Percentiles rank a stretch among this genome's conserved stretches.
Conservation (phyloP, 2,797 vertebrate species). For the Sebastes kiyomatsui region DNA sequence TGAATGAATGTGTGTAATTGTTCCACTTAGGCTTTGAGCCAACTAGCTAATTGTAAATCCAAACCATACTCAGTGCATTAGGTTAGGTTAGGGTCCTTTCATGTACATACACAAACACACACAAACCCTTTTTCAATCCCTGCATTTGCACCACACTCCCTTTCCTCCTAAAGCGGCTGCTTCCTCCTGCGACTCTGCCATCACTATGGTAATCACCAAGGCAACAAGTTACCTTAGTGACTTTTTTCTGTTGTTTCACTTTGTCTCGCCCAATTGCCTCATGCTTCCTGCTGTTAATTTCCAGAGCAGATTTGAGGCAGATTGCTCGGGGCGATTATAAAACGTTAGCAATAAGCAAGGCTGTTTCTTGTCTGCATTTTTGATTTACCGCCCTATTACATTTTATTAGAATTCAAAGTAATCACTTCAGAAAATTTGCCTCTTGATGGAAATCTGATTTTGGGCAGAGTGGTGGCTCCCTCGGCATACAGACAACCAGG, state of each 20-base stretch:
- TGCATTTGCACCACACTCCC: constrained; percentile 4
- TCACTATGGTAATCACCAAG: constrained; percentile 69
- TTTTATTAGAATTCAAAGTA: constrained; percentile 50
- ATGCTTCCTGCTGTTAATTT: constrained; percentile 56
- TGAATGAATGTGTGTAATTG: constrained; percentile 17
- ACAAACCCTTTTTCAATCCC: constrained; percentile 2
- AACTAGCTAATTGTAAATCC: constrained; percentile 45
- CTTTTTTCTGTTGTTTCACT: constrained; percentile 52
- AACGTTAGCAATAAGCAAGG: neutral
- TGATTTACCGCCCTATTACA: constrained; percentile 28
- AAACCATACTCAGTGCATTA: constrained; percentile 26
- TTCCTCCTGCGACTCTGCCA: constrained; percentile 26
- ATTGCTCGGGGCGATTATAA: constrained; percentile 56
- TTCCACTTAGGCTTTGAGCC: constrained; percentile 31
- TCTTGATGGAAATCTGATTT: constrained; percentile 63
- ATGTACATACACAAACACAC: constrained; percentile 1
- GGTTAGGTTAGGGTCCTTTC: constrained; percentile 5
- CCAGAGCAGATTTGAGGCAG: constrained; percentile 50
- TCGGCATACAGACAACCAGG: constrained; percentile 23
- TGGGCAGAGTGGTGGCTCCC: constrained; percentile 10
- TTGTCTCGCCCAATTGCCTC: constrained; percentile 18
- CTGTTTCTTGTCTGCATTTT: constrained; percentile 2
- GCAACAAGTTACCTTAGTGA: constrained; percentile 71
- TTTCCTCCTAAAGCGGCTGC: constrained; percentile 18
- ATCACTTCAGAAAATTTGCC: constrained; percentile 53